Evolutionary conservation across 2,797 vertebrate species (phyloP).

Genomic region (Chelon labrosus): DNA sequence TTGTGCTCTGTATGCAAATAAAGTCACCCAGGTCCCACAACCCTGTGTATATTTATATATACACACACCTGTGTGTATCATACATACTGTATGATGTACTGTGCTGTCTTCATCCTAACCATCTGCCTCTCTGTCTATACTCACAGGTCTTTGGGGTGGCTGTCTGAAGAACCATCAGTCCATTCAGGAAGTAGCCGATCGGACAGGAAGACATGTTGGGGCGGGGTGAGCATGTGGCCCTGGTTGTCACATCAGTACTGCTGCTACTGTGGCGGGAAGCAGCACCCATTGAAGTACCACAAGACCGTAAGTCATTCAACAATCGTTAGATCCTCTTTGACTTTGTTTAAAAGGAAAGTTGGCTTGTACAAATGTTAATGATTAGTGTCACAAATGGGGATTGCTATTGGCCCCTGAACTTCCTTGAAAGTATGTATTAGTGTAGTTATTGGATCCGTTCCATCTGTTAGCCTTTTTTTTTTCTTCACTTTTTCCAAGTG

Average conservation of each 20-base stretch:
- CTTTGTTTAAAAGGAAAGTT: not conserved
- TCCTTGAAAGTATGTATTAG: too few species aligned
- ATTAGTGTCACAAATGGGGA: too few species aligned
- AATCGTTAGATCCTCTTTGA: not conserved
- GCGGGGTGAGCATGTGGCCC: conserved; percentile 65
- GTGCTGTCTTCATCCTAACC: conserved; percentile 15
- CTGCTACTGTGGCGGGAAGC: conserved; percentile 83
- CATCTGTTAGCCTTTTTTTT: too few species aligned
- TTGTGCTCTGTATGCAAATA: too few species aligned
- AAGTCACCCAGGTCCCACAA: too few species aligned
- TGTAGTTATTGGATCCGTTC: too few species aligned
- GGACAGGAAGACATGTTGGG: conserved; percentile 79
- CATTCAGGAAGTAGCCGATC: conserved; percentile 58
- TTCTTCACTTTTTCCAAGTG: too few species aligned
- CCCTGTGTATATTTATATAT: too few species aligned
- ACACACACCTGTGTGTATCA: too few species aligned
- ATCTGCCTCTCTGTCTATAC: conserved; percentile 32
- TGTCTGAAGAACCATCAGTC: conserved; percentile 41
- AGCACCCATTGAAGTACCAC: conserved; percentile 90
- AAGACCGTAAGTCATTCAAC: conserved; percentile 89
- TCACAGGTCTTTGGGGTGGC: conserved; percentile 51
- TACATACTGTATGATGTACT: not conserved
- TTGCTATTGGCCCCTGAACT: too few species aligned
- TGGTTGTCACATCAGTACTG: conserved; percentile 78
- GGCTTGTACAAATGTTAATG: too few species aligned